phyloP scores from a whole-genome alignment of 2,797 vertebrate species.

The Petrocephalus sullivani region DNA sequence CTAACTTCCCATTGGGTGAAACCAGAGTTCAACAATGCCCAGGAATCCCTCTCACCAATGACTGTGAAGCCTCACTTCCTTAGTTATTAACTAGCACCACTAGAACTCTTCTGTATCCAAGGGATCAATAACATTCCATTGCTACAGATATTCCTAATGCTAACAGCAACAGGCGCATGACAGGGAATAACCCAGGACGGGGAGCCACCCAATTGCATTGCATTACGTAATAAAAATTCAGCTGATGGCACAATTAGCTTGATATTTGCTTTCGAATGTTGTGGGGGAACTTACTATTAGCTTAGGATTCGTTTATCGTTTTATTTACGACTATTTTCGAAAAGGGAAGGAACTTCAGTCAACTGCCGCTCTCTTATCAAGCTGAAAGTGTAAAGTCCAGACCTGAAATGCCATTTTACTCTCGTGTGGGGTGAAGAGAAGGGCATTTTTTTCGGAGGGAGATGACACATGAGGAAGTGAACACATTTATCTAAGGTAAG shows the following conservation, averaged over 20 bases:
- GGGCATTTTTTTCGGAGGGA: background rate
- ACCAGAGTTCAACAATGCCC: background rate
- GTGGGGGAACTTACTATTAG: background rate
- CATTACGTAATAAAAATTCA: background rate
- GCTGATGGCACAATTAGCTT: background rate
- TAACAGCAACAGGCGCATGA: background rate
- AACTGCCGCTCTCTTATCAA: background rate
- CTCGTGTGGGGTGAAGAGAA: background rate
- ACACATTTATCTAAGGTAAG: background rate
- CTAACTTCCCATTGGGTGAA: background rate
- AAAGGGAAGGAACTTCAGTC: background rate
- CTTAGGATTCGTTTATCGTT: background rate
- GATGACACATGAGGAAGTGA: background rate
- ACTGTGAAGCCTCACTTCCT: too few relatives aligned
- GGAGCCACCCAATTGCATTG: background rate
- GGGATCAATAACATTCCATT: background rate
- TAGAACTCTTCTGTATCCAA: background rate
- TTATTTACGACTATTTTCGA: background rate
- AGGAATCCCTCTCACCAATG: too few relatives aligned
- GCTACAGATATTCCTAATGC: background rate
- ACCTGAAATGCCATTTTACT: background rate
- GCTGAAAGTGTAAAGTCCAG: constrained; percentile 9
- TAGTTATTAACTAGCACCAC: background rate
- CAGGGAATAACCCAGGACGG: background rate
- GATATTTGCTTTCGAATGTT: background rate